These are phyloP conservation scores for Peromyscus aztecus DNA, from an alignment of 2,797 vertebrate species.

Conservation along the genomic window DNA sequence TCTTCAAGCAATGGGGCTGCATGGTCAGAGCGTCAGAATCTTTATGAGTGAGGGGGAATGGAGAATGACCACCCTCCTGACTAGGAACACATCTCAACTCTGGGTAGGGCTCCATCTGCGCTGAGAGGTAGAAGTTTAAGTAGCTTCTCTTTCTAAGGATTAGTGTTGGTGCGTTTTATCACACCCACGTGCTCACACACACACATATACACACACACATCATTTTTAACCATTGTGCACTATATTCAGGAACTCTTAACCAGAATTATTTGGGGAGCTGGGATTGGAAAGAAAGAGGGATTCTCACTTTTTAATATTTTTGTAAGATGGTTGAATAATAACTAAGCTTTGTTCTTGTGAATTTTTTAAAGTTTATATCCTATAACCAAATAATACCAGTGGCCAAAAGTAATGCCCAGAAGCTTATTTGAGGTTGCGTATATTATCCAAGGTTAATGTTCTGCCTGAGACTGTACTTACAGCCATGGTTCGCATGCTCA, in stretches of 20 bases:
- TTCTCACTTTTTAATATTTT: neutral
- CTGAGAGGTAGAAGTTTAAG: neutral
- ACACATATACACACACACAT: neutral
- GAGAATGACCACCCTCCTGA: neutral
- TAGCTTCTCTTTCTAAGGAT: neutral
- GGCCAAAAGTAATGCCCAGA: too few relatives aligned
- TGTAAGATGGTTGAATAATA: neutral
- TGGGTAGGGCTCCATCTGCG: neutral
- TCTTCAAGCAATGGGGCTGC: constrained; percentile 48
- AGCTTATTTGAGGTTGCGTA: neutral
- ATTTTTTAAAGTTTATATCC: neutral
- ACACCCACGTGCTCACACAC: neutral
- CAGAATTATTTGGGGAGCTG: neutral
- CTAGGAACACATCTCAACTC: neutral
- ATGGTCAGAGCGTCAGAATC: constrained; percentile 26
- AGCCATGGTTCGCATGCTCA: neutral
- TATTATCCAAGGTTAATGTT: too few relatives aligned
- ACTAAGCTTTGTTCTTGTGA: neutral
- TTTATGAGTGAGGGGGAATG: neutral
- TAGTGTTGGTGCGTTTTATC: constrained; percentile 6
- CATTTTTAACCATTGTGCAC: neutral
- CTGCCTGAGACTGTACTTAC: neutral
- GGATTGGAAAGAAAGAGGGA: neutral
- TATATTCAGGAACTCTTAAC: neutral
- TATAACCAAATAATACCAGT: neutral